Conservation (phyloP, 1,140 invertebrate genomes). For the honey bee (Apis mellifera) region Amel_HAv3.1 CM009939.2:6425501-6426000, state of each 20-base stretch:
- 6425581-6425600: too few species aligned
- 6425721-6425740: constrained; percentile 3
- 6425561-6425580: too few species aligned
- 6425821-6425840: neutral
- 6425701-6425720: neutral
- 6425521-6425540: too few species aligned
- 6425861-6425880: constrained; percentile 24
- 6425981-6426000: neutral
- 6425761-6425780: constrained; percentile 21
- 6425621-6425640: too few species aligned
- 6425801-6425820: neutral
- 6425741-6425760: constrained; percentile 11
- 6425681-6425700: too few species aligned
- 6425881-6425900: neutral
- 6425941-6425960: too few species aligned
- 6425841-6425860: constrained; percentile 1
- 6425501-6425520: too few species aligned
- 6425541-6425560: too few species aligned
- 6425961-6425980: too few species aligned
- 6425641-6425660: too few species aligned
- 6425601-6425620: too few species aligned
- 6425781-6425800: constrained; percentile 11
- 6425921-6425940: neutral
- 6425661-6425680: too few species aligned
- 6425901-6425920: neutral